A percentile compares a stretch with the other conserved stretches of the same genome.
phyloP scores from a whole-genome alignment of 2,797 vertebrate species.

The Gastrophryne carolinensis region DNA sequence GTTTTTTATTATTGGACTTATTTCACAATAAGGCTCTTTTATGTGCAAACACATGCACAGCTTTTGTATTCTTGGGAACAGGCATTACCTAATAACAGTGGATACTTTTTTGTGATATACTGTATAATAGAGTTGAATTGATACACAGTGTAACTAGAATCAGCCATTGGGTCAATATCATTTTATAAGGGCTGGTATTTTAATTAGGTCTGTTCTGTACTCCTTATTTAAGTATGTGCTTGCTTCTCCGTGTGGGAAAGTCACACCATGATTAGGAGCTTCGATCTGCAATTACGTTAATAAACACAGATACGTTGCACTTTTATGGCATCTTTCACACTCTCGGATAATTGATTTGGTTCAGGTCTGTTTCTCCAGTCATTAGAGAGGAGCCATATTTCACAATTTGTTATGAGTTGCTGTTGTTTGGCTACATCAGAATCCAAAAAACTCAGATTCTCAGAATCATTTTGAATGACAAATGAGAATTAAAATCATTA shows the following conservation, averaged over 20 bases:
- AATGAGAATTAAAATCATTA: neutral
- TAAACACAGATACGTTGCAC: neutral
- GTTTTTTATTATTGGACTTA: too few relatives aligned
- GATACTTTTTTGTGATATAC: too few relatives aligned
- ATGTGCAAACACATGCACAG: too few relatives aligned
- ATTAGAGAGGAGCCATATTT: neutral
- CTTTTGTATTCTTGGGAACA: too few relatives aligned
- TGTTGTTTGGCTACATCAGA: neutral
- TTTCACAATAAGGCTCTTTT: too few relatives aligned
- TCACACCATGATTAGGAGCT: neutral
- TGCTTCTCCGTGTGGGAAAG: neutral
- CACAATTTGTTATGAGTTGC: neutral
- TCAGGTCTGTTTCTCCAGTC: neutral
- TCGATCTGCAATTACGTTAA: neutral
- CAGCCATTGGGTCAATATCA: neutral
- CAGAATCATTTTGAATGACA: neutral
- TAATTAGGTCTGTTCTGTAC: neutral
- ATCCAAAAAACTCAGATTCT: neutral
- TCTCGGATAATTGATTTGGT: neutral
- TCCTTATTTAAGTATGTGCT: neutral
- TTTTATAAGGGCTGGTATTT: neutral
- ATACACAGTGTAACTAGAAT: neutral
- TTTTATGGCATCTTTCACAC: neutral
- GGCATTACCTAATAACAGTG: too few relatives aligned
- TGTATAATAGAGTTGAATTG: neutral